These are phyloP conservation scores for Nipponia nippon DNA, from an alignment of 2,113 vertebrate species.

Conservation along the genomic window DNA sequence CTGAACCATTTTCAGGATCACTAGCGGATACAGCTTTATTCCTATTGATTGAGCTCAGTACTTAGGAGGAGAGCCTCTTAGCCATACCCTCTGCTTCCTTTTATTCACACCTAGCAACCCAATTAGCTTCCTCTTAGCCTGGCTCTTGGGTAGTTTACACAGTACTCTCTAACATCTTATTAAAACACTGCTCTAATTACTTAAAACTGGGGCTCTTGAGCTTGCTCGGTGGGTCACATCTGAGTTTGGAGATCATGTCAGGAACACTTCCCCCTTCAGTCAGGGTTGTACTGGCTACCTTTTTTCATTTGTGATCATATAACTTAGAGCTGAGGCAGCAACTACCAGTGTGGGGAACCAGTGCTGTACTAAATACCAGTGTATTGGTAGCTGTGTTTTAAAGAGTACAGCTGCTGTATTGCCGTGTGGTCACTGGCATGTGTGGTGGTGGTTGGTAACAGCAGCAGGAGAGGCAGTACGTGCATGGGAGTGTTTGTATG, in stretches of 20 bases:
- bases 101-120: conserved; percentile 6
- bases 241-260: neutral
- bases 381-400: neutral
- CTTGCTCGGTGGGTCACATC: neutral
- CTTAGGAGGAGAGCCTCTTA: conserved; percentile 6
- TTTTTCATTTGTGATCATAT: neutral
- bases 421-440: fast-evolving
- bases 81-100: neutral
- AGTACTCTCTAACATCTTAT: neutral
- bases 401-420: neutral
- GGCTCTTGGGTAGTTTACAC: neutral
- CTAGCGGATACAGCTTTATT: neutral
- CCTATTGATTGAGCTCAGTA: neutral
- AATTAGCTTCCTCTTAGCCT: neutral
- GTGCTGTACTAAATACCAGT: neutral
- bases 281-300: neutral
- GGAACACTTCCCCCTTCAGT: neutral
- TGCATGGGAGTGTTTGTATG: neutral
- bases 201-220: neutral
- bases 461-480: neutral
- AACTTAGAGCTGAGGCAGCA: neutral
- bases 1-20: neutral
- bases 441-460: neutral
- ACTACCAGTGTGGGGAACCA: neutral
- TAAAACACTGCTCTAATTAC: neutral